phyloP scores from a whole-genome alignment of 1,140 invertebrate species.

The Apis dorsata region DNA sequence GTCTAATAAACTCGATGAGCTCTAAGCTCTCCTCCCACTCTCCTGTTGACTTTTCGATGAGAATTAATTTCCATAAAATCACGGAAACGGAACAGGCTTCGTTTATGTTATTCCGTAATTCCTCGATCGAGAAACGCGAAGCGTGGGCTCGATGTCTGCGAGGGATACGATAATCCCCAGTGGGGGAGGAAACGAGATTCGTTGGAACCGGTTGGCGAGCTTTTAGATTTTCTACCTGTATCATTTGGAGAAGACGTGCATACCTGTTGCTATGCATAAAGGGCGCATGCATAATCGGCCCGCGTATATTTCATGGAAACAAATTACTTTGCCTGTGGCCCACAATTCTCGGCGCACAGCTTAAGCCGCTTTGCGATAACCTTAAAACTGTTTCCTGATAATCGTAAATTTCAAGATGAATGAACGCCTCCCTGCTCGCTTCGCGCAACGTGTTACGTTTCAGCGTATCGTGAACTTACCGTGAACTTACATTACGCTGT shows the following conservation, averaged over 20 bases:
- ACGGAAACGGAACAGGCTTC: background rate
- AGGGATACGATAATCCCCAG: background rate
- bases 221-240: background rate
- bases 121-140: background rate
- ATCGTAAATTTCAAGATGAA: slow-evolving; percentile 20
- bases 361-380: slow-evolving; percentile 24
- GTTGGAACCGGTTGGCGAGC: background rate
- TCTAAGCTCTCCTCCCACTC: too few species aligned
- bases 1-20: background rate
- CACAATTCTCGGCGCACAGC: background rate
- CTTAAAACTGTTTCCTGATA: slow-evolving; percentile 31
- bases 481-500: too few species aligned
- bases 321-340: slow-evolving; percentile 20
- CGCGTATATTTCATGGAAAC: slow-evolving; percentile 43
- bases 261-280: slow-evolving; percentile 41
- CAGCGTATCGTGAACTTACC: too few species aligned
- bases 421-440: background rate
- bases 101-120: background rate
- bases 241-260: slow-evolving; percentile 22
- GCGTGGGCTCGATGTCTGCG: too few species aligned
- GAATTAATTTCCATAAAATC: background rate
- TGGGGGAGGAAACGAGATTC: slow-evolving; percentile 23
- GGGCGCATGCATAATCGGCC: slow-evolving; percentile 46
- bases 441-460: background rate
- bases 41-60: background rate